Percentiles rank a stretch among this genome's conserved stretches.
Evolutionary conservation across 30 jellyfish, hydroid and myxozoan genomes (phyloP).

Genomic region (Rhopilema esculentum): DNA sequence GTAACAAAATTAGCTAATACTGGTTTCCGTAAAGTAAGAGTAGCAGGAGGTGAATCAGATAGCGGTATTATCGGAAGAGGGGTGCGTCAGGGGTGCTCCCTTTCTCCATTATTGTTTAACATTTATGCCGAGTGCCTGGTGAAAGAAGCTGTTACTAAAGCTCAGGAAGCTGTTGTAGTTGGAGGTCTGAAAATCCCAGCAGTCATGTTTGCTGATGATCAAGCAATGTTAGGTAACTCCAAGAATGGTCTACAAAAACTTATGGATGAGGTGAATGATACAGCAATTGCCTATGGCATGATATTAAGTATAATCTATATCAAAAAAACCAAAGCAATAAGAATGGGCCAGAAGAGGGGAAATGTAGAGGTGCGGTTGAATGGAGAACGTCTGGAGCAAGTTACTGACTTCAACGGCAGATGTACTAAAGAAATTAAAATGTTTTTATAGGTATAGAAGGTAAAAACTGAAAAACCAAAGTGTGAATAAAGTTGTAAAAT

Average conservation of each 20-base stretch:
- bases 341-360: neutral
- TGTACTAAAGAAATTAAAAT: no score
- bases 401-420: no score
- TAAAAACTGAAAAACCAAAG: no score
- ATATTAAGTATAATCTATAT: neutral
- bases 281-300: neutral
- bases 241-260: neutral
- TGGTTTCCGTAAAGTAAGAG: neutral
- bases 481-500: no score
- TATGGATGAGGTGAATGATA: neutral
- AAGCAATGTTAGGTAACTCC: conserved; percentile 18
- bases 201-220: conserved; percentile 19
- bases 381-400: no score
- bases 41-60: neutral
- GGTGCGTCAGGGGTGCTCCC: conserved; percentile 24
- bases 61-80: conserved; percentile 18
- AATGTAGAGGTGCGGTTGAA: neutral
- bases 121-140: neutral
- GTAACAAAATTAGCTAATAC: neutral
- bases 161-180: neutral
- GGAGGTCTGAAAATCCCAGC: conserved; percentile 5
- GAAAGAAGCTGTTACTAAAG: neutral
- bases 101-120: conserved; percentile 22
- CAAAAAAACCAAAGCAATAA: conserved; percentile 39
- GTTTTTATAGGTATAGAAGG: no score